These are phyloP conservation scores for Diceros bicornis DNA, from an alignment of 2,797 vertebrate species.

Conservation along the genomic window DNA sequence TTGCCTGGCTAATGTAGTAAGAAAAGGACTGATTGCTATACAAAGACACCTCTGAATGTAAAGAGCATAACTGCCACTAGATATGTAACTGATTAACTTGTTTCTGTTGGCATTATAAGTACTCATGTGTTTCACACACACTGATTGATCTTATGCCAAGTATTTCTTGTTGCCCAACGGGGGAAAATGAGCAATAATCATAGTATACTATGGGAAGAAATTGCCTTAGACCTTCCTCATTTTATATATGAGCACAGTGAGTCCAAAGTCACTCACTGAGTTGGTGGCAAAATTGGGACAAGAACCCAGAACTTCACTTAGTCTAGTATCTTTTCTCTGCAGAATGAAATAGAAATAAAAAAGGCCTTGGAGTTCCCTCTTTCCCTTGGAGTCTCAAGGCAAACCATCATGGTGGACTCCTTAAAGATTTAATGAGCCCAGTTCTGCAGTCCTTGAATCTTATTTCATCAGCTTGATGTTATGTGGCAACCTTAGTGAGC, in stretches of 20 bases:
- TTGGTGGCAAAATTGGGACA: background rate
- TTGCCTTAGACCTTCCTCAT: background rate
- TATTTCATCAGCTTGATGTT: background rate
- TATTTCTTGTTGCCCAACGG: background rate
- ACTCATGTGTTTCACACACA: background rate
- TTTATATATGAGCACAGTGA: background rate
- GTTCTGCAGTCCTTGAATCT: background rate
- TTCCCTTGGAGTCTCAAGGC: background rate
- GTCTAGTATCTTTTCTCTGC: background rate
- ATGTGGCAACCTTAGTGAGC: background rate
- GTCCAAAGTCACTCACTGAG: background rate
- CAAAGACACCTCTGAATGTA: conserved; percentile 12
- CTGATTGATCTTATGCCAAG: background rate
- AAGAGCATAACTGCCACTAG: background rate
- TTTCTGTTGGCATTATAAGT: conserved; percentile 36
- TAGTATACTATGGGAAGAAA: background rate
- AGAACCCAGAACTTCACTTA: background rate
- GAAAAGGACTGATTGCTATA: conserved; percentile 10
- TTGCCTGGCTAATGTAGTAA: conserved; percentile 24
- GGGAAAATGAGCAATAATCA: background rate
- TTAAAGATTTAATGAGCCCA: background rate
- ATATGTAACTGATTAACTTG: conserved; percentile 35
- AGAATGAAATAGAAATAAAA: background rate
- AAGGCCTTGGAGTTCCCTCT: background rate
- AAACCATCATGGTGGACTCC: background rate